A percentile compares a stretch with the other conserved stretches of the same genome.
These are phyloP conservation scores for Zaprionus nigranus DNA, from an alignment of 1,140 invertebrate species.

Conservation along the genomic window DNA sequence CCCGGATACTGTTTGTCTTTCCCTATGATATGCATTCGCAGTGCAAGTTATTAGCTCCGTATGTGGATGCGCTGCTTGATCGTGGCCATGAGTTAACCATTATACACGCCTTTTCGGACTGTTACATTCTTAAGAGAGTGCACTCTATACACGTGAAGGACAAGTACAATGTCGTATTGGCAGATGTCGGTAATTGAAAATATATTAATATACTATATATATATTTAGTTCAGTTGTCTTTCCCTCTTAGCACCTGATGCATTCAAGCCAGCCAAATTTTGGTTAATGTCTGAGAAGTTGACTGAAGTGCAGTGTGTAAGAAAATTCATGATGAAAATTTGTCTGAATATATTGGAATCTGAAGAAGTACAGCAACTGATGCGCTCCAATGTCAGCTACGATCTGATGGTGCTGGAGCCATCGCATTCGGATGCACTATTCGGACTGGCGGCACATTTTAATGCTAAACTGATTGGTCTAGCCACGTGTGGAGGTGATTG, in stretches of 20 bases:
- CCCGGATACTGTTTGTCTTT: constrained; percentile 41
- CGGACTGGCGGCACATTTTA: constrained; percentile 55
- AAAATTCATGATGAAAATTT: constrained; percentile 32
- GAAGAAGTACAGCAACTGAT: constrained; percentile 42
- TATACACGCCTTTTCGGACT: constrained; percentile 47
- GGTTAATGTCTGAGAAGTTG: constrained; percentile 10
- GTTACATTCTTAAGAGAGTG: constrained; percentile 7
- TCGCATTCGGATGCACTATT: constrained; percentile 41
- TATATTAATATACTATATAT: not conserved
- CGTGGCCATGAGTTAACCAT: constrained; percentile 62
- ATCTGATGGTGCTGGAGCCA: constrained; percentile 56
- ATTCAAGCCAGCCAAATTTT: not conserved
- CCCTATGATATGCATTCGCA: constrained; percentile 50
- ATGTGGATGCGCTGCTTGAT: constrained; percentile 38
- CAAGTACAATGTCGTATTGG: constrained; percentile 10
- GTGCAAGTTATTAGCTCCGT: constrained; percentile 49
- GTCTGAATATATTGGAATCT: constrained; percentile 47
- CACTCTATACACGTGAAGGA: constrained; percentile 43
- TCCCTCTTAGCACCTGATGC: not conserved
- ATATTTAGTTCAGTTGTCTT: not conserved
- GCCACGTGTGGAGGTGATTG: constrained; percentile 57
- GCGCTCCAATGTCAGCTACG: constrained; percentile 45
- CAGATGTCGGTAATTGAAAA: constrained; percentile 20
- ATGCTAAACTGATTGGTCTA: constrained; percentile 53
- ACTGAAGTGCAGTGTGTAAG: constrained; percentile 25